Evolutionary conservation across 53 echinoderm and acorn worm genomes (phyloP), one percentile per base, ranked within the genome.

Genomic region (Paracentrotus lividus): DNA sequence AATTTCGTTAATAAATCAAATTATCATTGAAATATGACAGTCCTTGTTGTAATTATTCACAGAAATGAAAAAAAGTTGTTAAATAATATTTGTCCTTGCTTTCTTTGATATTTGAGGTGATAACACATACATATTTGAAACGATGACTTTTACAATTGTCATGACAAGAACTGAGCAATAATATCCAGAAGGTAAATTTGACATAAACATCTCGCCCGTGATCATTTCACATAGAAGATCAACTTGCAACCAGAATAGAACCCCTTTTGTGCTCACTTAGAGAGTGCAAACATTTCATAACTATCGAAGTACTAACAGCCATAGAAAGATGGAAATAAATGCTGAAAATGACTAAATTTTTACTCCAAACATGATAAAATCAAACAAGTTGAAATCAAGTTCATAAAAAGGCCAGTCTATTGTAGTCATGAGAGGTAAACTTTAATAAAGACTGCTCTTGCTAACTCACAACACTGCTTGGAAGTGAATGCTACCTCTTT

Each of bases 241-340:
- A 44, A 81, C 20, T 47, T 81, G 13, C 81, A 45, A 4, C 16
- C 4, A 47, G 9, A 24, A 20, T 2, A 81, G 26, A 8, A 78
- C 24, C 45, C 81, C n/a, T n/a, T 81, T 81, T 81, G 81, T 81
- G 81, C 47, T 47, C 5, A 14, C 81, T 81, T n/a, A 81, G 26
- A 47, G 81, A 47, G 81, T 8, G 81, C 81, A 81, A 81, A 81
- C 81, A 81, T 12, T 26, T 81, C 16, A 81, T 81, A 81, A 81
- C 81, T 27, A 27, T 7, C n/a, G 45, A 81, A 81, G 47, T 47
- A 81, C 27, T 1, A 45, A 47, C 81, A 81, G 81, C 26, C n/a
- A 47, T 20, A n/a, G 20, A 49, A 81, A 49, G 44, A 27, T 81
- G 27, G 26, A 81, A 44, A 45, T 81, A n/a, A 47, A n/a, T n/a